Evolutionary conservation across 2,113 vertebrate species (phyloP).

Genomic region (Callospermophilus lateralis): DNA sequence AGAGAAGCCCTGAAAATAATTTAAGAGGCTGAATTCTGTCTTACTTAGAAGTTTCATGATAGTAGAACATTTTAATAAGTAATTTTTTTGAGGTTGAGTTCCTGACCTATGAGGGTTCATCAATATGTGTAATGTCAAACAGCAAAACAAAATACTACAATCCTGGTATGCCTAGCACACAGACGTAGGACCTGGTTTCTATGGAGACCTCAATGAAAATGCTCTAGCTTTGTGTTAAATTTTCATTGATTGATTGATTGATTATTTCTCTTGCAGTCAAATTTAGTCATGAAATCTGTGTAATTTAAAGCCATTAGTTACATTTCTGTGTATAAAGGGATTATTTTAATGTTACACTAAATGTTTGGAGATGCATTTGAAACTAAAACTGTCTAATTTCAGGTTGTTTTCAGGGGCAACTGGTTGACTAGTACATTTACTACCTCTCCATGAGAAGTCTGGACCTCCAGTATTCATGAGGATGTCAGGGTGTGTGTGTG

Average conservation of each 20-base stretch:
- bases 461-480: neutral
- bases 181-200: slow-evolving; percentile 4
- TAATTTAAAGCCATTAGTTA: neutral
- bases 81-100: slow-evolving; percentile 50
- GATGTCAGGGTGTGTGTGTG: neutral
- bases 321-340: neutral
- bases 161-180: neutral
- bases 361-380: neutral
- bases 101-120: slow-evolving; percentile 43
- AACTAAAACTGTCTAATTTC: neutral
- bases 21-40: neutral
- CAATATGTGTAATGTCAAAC: slow-evolving; percentile 53
- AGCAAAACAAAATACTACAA: neutral
- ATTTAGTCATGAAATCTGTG: neutral
- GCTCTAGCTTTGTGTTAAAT: slow-evolving; percentile 31
- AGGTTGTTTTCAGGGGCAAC: neutral
- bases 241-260: neutral
- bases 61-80: slow-evolving; percentile 63
- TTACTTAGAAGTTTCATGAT: neutral
- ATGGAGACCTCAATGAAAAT: slow-evolving; percentile 33
- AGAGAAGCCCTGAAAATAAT: slow-evolving; percentile 11
- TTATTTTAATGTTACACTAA: neutral
- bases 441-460: neutral
- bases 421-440: neutral
- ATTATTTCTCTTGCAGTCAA: slow-evolving; percentile 26